phyloP scores from a whole-genome alignment of 2,113 vertebrate genomes.

The Nothoprocta pentlandii region DNA sequence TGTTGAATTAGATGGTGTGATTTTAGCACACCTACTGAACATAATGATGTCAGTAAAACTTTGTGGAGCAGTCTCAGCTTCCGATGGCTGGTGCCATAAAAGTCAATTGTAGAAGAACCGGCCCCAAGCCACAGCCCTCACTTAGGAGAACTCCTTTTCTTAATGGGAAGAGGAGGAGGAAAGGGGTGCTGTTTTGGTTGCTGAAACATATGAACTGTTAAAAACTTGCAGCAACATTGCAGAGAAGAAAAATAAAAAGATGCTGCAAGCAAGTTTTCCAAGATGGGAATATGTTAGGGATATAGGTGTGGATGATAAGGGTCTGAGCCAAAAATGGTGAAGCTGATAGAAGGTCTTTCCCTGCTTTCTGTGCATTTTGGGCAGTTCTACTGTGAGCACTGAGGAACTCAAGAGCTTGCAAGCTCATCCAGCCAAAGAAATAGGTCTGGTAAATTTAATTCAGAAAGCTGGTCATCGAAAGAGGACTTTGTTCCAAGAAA shows the following conservation, averaged over 20 bases:
- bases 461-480: neutral
- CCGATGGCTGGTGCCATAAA: neutral
- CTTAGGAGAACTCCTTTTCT: neutral
- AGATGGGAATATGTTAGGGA: neutral
- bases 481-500: slow-evolving; percentile 5
- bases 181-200: neutral
- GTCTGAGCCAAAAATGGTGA: neutral
- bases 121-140: neutral
- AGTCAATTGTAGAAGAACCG: neutral
- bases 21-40: neutral
- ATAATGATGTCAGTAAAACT: neutral
- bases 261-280: neutral
- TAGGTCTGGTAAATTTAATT: neutral
- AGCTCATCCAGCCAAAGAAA: neutral
- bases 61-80: neutral
- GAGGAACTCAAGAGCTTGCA: neutral
- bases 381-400: neutral
- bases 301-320: neutral
- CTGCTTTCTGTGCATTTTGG: neutral
- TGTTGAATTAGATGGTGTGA: neutral
- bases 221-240: neutral
- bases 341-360: neutral
- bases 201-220: neutral
- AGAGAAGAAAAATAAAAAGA: neutral
- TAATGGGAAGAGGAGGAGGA: neutral